Conservation (phyloP, 1,140 invertebrate genomes). For the Scaptomyza montana region DNA sequence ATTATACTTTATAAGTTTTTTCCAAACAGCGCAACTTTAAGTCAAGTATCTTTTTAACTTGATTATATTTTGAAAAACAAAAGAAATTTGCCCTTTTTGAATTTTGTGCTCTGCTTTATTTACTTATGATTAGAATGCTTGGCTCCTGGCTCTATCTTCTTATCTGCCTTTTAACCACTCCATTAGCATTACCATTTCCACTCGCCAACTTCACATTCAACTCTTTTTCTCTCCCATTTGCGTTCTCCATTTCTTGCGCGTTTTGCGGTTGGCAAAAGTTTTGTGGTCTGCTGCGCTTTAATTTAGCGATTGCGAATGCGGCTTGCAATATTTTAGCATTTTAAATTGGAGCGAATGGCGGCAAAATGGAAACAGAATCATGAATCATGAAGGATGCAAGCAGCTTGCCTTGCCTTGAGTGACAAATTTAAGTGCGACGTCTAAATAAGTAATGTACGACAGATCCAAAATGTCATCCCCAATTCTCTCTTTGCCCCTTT, state of each 20-base stretch:
- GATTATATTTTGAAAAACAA: conserved; percentile 22
- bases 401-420: conserved; percentile 50
- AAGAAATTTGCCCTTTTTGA: conserved; percentile 1
- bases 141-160: conserved; percentile 4
- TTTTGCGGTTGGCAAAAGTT: conserved; percentile 63
- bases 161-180: background rate
- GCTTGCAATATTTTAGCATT: conserved; percentile 75
- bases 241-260: conserved; percentile 1
- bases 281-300: conserved; percentile 65
- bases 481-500: background rate
- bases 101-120: conserved; percentile 20
- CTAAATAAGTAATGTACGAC: conserved; percentile 71
- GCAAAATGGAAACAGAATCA: conserved; percentile 29
- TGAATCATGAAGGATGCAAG: background rate
- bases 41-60: background rate
- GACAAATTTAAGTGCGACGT: conserved; percentile 73
- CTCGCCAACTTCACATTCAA: conserved; percentile 6
- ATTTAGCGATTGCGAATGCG: conserved; percentile 67
- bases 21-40: conserved; percentile 2
- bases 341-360: conserved; percentile 78
- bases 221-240: conserved; percentile 6
- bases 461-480: background rate
- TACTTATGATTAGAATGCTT: conserved; percentile 65
- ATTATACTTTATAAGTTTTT: conserved; percentile 3
- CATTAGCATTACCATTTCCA: conserved; percentile 8